Percentiles rank a stretch among this genome's conserved stretches.
Conservation (phyloP, 2,888 invertebrate genomes). For the Choristoneura rosaceana region DNA sequence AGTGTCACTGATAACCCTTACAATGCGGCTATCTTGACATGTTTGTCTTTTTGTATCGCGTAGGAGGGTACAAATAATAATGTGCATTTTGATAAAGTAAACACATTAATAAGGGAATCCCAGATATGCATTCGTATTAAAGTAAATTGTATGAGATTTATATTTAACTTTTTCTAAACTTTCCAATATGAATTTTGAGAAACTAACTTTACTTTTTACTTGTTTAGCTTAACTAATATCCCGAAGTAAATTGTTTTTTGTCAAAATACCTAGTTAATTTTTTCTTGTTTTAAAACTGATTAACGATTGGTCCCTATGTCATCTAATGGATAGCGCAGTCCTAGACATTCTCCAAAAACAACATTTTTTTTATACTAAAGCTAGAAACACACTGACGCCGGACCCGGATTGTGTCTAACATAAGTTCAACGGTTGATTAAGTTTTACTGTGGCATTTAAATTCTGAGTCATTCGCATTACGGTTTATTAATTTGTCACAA, state of each 20-base stretch:
- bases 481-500: conserved; percentile 1
- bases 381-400: too few relatives aligned
- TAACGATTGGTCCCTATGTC: too few relatives aligned
- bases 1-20: conserved; percentile 75
- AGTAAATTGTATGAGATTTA: neutral
- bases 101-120: conserved; percentile 24
- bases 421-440: neutral
- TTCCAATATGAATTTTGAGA: neutral
- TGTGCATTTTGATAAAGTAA: conserved; percentile 30
- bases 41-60: conserved; percentile 62
- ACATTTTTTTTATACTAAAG: too few relatives aligned
- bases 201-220: neutral
- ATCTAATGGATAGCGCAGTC: too few relatives aligned
- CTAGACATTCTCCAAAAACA: too few relatives aligned
- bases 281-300: too few relatives aligned
- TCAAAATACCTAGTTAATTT: too few relatives aligned
- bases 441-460: neutral
- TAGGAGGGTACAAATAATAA: conserved; percentile 26
- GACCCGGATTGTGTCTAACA: too few relatives aligned
- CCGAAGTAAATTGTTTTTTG: neutral
- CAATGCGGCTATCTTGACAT: conserved; percentile 66
- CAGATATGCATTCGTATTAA: conserved; percentile 3
- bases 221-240: too few relatives aligned
- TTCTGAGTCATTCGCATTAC: neutral
- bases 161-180: neutral